Percentiles rank a stretch among this genome's conserved stretches.
phyloP scores from a whole-genome alignment of 2,888 invertebrate species.

The Drosophila neutralis region DNA sequence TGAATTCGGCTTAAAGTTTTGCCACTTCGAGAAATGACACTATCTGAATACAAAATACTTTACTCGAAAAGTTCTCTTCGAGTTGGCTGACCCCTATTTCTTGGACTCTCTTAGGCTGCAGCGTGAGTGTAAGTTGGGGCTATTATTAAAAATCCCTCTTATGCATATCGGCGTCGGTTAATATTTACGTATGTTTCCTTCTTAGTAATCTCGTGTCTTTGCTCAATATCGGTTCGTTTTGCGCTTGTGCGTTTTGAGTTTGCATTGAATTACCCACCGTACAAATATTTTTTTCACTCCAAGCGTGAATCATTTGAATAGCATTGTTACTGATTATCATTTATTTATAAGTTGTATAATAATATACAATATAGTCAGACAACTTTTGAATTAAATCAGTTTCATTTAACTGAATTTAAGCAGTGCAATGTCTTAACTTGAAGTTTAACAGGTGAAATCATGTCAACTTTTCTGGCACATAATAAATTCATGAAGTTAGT shows the following conservation, averaged over 20 bases:
- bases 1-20: neutral
- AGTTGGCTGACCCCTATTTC: neutral
- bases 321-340: conserved; percentile 10
- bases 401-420: neutral
- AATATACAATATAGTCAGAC: neutral
- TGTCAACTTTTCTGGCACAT: neutral
- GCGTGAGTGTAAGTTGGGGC: neutral
- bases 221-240: neutral
- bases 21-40: too few relatives aligned
- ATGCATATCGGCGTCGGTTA: neutral
- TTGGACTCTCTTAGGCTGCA: neutral
- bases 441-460: neutral
- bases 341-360: conserved; percentile 14
- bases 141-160: neutral
- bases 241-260: neutral
- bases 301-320: conserved; percentile 11
- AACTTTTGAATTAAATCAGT: neutral
- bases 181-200: neutral
- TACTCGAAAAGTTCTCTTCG: neutral
- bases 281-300: too few relatives aligned
- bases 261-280: neutral
- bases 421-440: neutral
- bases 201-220: conserved; percentile 16
- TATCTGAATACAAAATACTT: neutral
- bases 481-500: conserved; percentile 15